Conservation (phyloP, 2,888 invertebrate species). For the Aspidapion aeneum region DNA sequence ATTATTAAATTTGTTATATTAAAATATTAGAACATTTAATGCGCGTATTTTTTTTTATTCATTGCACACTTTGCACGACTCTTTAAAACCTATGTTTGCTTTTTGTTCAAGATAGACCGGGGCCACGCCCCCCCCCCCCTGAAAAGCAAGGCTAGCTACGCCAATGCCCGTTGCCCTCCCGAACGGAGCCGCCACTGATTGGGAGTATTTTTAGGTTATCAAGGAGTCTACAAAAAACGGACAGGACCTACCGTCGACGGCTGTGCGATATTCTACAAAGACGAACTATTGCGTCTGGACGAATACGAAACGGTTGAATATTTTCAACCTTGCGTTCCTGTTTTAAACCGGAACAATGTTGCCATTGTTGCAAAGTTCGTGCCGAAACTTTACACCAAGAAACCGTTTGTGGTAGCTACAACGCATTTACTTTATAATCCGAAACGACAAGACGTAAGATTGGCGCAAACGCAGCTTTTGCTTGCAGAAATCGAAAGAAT, state of each 20-base stretch:
- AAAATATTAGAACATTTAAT: no score
- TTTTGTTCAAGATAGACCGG: no score
- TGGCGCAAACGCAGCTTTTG: conserved; percentile 83
- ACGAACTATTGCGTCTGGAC: conserved; percentile 61
- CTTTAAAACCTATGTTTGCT: no score
- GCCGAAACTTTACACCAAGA: conserved; percentile 50
- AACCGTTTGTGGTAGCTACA: conserved; percentile 76
- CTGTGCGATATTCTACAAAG: conserved; percentile 82
- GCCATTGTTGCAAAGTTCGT: conserved; percentile 75
- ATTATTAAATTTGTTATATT: no score
- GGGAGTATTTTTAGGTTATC: conserved; percentile 60
- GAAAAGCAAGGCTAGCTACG: no score
- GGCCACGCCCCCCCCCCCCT: no score
- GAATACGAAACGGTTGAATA: conserved; percentile 70
- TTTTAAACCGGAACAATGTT: conserved; percentile 84
- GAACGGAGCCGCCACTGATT: no score
- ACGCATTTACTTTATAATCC: conserved; percentile 96
- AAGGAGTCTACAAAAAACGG: conserved; percentile 76
- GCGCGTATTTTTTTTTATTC: no score
- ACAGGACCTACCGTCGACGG: conserved; percentile 83
- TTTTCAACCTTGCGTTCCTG: conserved; percentile 55
- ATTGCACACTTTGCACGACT: no score
- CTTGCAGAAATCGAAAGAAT: conserved; percentile 82
- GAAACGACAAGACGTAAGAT: conserved; percentile 78
- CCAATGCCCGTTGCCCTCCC: no score